A percentile compares a stretch with the other conserved stretches of the same genome.
These are phyloP conservation scores for Percina caprodes DNA, from an alignment of 2,113 vertebrate species.

Conservation along the genomic window DNA sequence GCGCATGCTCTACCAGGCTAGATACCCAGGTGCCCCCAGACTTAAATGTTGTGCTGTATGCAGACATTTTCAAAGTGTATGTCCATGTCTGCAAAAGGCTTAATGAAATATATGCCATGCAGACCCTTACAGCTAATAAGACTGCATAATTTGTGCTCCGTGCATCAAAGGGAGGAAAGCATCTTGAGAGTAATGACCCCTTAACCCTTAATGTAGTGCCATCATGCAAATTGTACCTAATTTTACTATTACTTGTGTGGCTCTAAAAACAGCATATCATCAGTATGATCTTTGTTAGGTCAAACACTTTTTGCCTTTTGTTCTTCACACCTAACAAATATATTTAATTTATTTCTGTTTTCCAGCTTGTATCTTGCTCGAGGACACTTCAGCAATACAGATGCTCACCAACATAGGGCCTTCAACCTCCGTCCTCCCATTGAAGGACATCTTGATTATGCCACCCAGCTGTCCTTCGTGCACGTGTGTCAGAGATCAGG, in stretches of 20 bases:
- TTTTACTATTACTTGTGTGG: not conserved
- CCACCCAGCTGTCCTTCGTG: slow-evolving; percentile 16
- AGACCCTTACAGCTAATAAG: not conserved
- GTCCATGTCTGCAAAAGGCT: not conserved
- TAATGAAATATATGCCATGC: not conserved
- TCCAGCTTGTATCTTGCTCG: not conserved
- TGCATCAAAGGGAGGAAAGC: not conserved
- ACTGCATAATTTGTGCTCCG: not conserved
- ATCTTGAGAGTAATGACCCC: not conserved
- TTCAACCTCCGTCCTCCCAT: slow-evolving; percentile 32
- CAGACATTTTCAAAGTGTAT: not conserved
- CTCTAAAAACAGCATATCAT: not conserved
- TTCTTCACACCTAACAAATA: not conserved
- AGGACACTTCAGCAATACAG: slow-evolving; percentile 25
- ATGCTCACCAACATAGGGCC: slow-evolving; percentile 32
- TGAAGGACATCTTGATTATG: slow-evolving; percentile 49
- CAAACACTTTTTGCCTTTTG: not conserved
- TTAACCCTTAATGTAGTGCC: not conserved
- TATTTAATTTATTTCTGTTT: not conserved
- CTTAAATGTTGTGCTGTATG: not conserved
- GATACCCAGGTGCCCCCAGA: not conserved
- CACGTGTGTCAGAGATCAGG: slow-evolving; percentile 19
- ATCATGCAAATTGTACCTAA: not conserved
- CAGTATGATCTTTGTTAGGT: not conserved
- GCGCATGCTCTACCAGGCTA: too few relatives aligned